Base-by-base conservation (phyloP, 2,888 invertebrate species). In the Hoplodrina ambigua region DNA sequence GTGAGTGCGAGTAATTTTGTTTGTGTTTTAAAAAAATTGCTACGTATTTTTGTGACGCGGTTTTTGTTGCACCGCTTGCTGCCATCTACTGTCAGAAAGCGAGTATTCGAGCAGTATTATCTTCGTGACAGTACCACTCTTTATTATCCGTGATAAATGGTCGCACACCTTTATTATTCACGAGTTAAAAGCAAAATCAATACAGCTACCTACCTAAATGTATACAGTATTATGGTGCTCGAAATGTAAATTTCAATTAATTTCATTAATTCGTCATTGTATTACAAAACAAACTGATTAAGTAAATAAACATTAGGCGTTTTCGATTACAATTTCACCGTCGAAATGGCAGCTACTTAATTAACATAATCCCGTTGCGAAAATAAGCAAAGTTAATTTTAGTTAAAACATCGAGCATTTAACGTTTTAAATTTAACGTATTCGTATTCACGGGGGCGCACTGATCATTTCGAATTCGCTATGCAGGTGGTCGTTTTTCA, bases 301-400 rank as follows among this genome's bases (percentile, higher is more conserved):
- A 90, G 88, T 87, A 87, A 91, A 91, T 91, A 90, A 92, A 92
- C 91, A 91, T 88, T 88, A 90, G 88, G 86, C 87, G 89, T 86
- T 91, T 90, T 89, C 88, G 87, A 93, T 90, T 90, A 91, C 92
- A 87, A 89, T 92, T 90, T 86, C 87, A 84, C 85, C 86, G 88
- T 86, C 83, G 85, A 87, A 88, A 90, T 86, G 88, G 87, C 87
- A 89, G 88, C 86, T 87, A 88, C 86, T 89, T 90, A 89, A 92
- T 94, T 92, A 91, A 87, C 91, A 91, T 91, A 92, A 92, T 92
- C 91, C 88, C 79, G 85, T 90, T 88, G 84, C 85, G 87, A 89
- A 87, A 90, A 91, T 91, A 91, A 90, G 85, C 88, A 87, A 89
- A 90, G 89, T 90, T 90, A 90, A 92, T 85, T 91, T 91, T 88